Percentiles rank a stretch among this genome's conserved stretches.
These are phyloP conservation scores for Chrysogorgia sp. DNA, from an alignment of 92 coral and sea anemone genomes.

Conservation along the genomic window DNA sequence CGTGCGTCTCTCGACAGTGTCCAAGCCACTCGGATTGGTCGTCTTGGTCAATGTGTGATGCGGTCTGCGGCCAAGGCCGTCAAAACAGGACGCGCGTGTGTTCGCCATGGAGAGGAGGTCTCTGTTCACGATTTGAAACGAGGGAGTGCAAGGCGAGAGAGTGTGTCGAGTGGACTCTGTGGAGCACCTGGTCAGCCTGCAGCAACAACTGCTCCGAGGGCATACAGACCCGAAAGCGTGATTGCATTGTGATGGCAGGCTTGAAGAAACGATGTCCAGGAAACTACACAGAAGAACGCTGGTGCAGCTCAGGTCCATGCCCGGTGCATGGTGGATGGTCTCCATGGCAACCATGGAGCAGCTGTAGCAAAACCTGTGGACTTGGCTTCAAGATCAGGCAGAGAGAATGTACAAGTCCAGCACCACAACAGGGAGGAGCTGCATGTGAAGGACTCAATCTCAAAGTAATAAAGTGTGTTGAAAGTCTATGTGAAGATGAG, in stretches of 20 bases:
- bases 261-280: conserved; percentile 69
- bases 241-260: conserved; percentile 48
- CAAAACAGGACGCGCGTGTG: conserved; percentile 64
- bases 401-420: conserved; percentile 69
- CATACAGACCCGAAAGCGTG: conserved; percentile 6
- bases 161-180: conserved; percentile 25
- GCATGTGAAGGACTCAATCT: conserved; percentile 61
- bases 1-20: conserved; percentile 68
- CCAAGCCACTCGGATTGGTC: conserved; percentile 72
- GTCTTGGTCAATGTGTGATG: conserved; percentile 73
- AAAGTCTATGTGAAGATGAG: conserved; percentile 43
- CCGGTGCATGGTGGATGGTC: conserved; percentile 83
- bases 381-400: conserved; percentile 59
- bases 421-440: conserved; percentile 61
- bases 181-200: conserved; percentile 27
- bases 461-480: conserved; percentile 58
- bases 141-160: conserved; percentile 30
- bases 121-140: conserved; percentile 38
- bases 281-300: conserved; percentile 54
- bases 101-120: conserved; percentile 27
- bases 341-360: conserved; percentile 75
- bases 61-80: conserved; percentile 68
- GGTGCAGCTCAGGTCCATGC: conserved; percentile 63
- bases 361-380: conserved; percentile 73
- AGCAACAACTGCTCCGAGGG: conserved; percentile 30